Evolutionary conservation across 2,888 invertebrate genomes (phyloP), one percentile per base, ranked within the genome.

Genomic region (Axea sp.): DNA sequence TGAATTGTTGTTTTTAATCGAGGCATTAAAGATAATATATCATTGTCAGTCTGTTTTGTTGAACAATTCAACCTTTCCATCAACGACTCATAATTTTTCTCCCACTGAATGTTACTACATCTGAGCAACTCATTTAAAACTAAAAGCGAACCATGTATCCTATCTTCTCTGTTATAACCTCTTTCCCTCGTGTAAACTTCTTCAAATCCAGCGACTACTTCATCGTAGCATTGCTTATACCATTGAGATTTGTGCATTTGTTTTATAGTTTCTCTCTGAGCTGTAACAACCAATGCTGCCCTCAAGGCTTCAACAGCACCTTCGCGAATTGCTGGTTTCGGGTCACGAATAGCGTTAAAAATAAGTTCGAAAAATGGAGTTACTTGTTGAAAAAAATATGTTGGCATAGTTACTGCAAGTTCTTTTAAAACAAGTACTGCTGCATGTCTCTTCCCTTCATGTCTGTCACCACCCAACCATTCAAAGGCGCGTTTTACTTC

Each of bases 401-500:
- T 98, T 0, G 98, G 98, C 90, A 98, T 96, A 5, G 96, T 96
- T 22, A 96, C 93, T 1, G 99, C 99, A 41, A 99, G 89, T 89
- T 99, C 99, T 81, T 96, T 93, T 6, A 98, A 88, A 8, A 99
- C 93, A 41, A 99, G 89, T 1, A 98, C 97, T 6, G 97, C 97
- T 6, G 97, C 96, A 87, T 96, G 96, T 43, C 97, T 91, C 84
- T 96, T 94, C 1, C 95, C 94, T 90, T 98, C 98, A 86, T 96
- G 93, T 78, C 96, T 90, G 81, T 96, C 97, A 47, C 94, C 95
- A 15, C 94, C 93, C 2, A 99, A 90, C 97, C 97, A 98, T 86
- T 99, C 99, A 86, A 97, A 95, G 0, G 98, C 96, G 83, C 96
- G 91, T 86, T 97, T 97, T 0, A 98, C 96, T 89, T 98, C 98